phyloP scores from a whole-genome alignment of 2,888 invertebrate genomes.

The Spisula solida region DNA sequence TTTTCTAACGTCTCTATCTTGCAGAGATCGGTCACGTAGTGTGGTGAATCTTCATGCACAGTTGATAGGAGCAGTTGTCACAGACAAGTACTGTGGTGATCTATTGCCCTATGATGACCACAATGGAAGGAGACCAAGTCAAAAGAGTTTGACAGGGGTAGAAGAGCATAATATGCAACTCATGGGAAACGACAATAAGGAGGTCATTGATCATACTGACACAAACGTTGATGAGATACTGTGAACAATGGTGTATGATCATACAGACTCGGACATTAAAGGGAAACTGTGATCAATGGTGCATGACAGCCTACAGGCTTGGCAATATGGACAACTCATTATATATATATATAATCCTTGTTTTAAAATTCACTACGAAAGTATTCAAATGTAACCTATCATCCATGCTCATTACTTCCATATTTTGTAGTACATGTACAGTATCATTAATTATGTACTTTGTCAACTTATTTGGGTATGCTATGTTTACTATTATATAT shows the following conservation, averaged over 20 bases:
- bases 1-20: slow-evolving; percentile 26
- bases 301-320: too few relatives aligned
- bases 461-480: too few relatives aligned
- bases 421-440: too few relatives aligned
- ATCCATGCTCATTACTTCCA: too few relatives aligned
- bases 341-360: too few relatives aligned
- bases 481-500: too few relatives aligned
- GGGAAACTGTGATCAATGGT: neutral
- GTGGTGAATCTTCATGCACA: slow-evolving; percentile 74
- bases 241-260: neutral
- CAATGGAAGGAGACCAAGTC: neutral
- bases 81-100: slow-evolving; percentile 66
- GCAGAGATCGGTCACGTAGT: slow-evolving; percentile 77
- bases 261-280: too few relatives aligned
- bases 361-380: too few relatives aligned
- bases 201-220: neutral
- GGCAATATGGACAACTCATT: too few relatives aligned
- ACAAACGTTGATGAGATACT: neutral
- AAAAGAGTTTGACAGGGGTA: neutral
- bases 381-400: too few relatives aligned
- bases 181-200: neutral
- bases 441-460: too few relatives aligned
- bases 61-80: slow-evolving; percentile 73
- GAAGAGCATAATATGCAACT: neutral
- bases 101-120: neutral